These are phyloP conservation scores for Chloroceryle aenea DNA, from an alignment of 2,113 vertebrate species.

Conservation along the genomic window DNA sequence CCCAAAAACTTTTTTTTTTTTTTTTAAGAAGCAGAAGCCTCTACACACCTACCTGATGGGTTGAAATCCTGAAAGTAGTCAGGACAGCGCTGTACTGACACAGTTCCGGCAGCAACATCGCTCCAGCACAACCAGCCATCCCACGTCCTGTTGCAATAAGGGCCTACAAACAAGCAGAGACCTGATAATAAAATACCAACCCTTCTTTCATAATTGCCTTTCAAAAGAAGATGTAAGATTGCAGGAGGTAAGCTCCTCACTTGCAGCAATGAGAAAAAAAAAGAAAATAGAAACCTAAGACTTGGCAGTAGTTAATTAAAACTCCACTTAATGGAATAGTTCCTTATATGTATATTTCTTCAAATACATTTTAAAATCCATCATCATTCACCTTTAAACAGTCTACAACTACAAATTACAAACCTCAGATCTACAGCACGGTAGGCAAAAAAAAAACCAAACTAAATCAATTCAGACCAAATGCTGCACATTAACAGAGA, in stretches of 20 bases:
- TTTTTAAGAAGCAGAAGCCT: background rate
- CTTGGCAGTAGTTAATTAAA: background rate
- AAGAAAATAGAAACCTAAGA: background rate
- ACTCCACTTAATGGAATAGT: background rate
- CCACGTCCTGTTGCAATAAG: conserved; percentile 93
- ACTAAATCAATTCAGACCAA: background rate
- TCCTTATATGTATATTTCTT: background rate
- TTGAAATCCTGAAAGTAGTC: conserved; percentile 98
- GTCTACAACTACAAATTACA: background rate
- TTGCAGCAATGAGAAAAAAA: background rate
- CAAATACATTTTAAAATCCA: background rate
- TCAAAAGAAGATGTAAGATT: background rate
- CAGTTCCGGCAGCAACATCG: conserved; percentile 82
- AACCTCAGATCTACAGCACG: background rate
- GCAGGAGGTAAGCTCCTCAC: background rate
- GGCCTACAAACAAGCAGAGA: conserved; percentile 63
- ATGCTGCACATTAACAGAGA: background rate
- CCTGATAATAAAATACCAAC: background rate
- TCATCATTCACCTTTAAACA: background rate
- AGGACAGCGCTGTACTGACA: conserved; percentile 89
- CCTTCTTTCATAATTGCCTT: background rate
- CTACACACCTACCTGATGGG: conserved; percentile 83
- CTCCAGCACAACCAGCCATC: conserved; percentile 98
- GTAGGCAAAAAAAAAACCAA: background rate
- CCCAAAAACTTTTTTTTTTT: background rate